Base-by-base conservation (phyloP, 2,113 vertebrate genomes). In the Poeciliopsis retropinna region DNA sequence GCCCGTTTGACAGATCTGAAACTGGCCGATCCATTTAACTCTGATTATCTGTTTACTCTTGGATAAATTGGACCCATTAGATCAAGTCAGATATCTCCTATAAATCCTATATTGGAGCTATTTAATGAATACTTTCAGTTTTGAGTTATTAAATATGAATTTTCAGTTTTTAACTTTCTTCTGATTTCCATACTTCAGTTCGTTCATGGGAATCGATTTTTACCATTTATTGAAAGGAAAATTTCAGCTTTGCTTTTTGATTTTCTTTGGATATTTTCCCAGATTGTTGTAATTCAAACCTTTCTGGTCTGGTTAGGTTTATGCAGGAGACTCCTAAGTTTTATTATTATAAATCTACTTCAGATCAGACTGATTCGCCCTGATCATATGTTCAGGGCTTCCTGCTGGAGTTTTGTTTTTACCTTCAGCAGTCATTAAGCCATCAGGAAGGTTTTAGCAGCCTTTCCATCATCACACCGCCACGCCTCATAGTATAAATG, bases 401-500 rank as follows among this genome's bases (percentile, higher is more conserved):
- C 14, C n/a, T 47, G 27, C 28, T 57, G 14, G 9, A 28, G n/a
- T 66, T 63, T 19, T 8, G 25, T 66, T 62, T 19, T 4, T n/a
- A 44, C 47, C 41, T 32, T 19, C 67, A 41, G 51, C 28, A 29
- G 14, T 44, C 27, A 12, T 41, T 34, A 0, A 70, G 65, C 51
- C 14, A 3, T 10, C 17, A 60, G 34, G 13, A 27, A 30, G 77
- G 29, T 78, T 69, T 85, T 63, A 60, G 44, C 63, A 72, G 29
- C 47, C 25, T 72, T 70, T 75, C 19, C 57, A 67, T 73, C 14
- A 28, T 75, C 31, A 1, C 19, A 66, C 60, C 31, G 8, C 71
- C 32, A 37, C 63, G 47, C 79, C 44, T 73, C 65, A 60, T 60
- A 31, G 67, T 60, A 76, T 72, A 34, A 39, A 27, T 60, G 13